A percentile compares a stretch with the other conserved stretches of the same genome.
Evolutionary conservation across 2,888 invertebrate genomes (phyloP).

Genomic region (Eueremaeus valkanovi): DNA sequence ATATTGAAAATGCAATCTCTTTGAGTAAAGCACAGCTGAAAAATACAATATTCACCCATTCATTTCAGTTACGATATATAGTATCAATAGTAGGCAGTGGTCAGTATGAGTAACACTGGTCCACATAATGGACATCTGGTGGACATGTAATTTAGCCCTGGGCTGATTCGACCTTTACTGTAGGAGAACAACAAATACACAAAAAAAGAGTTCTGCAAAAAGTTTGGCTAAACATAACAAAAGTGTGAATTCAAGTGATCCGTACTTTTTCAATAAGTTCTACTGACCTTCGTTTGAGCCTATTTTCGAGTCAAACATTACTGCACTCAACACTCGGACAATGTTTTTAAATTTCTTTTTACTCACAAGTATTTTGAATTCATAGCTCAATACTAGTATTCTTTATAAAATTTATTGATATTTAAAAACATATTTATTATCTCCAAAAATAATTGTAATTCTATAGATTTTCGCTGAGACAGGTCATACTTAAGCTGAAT

Average conservation of each 20-base stretch:
- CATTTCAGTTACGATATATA: not conserved
- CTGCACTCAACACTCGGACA: no score
- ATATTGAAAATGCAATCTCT: no score
- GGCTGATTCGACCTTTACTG: not conserved
- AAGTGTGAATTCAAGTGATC: conserved; percentile 1
- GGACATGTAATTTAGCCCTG: conserved; percentile 20
- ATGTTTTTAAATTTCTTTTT: no score
- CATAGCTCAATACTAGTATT: no score
- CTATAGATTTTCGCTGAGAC: no score
- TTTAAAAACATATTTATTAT: no score
- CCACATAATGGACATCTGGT: conserved; percentile 31
- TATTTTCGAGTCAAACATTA: no score
- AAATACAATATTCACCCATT: not conserved
- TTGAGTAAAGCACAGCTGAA: conserved; percentile 17
- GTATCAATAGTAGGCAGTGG: not conserved
- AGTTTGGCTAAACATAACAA: conserved; percentile 12
- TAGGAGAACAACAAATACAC: conserved; percentile 2
- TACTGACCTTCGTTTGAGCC: no score
- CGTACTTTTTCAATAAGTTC: conserved; percentile 20
- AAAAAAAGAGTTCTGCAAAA: conserved; percentile 27
- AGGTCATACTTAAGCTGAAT: no score
- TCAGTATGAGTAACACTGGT: not conserved
- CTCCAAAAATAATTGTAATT: no score
- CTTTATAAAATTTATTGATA: no score
- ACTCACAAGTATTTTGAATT: no score